Conservation (phyloP, 2,797 vertebrate genomes). For the Coranthus polyacanthus region DNA sequence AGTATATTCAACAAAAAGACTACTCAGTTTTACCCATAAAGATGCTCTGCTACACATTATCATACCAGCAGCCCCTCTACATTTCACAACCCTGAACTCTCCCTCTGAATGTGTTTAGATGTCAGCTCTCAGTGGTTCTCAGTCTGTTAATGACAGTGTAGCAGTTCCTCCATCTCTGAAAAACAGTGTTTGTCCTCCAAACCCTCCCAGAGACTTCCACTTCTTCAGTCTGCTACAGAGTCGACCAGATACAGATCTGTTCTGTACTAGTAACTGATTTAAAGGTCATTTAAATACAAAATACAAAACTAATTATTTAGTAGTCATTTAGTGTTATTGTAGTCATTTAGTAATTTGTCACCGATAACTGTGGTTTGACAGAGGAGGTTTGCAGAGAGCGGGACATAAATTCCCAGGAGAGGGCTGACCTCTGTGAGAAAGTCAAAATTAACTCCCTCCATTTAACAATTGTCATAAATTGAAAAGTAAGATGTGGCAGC, state of each 20-base stretch:
- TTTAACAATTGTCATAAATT: conserved; percentile 44
- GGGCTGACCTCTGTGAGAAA: conserved; percentile 14
- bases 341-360: not conserved
- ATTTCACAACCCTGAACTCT: conserved; percentile 3
- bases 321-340: conserved; percentile 1
- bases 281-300: not conserved
- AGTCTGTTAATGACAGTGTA: conserved; percentile 18
- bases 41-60: conserved; percentile 4
- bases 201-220: not conserved
- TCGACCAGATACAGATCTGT: not conserved
- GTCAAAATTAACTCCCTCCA: conserved; percentile 30
- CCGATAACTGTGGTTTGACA: conserved; percentile 26
- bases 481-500: conserved; percentile 34
- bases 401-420: conserved; percentile 25
- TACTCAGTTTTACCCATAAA: no score
- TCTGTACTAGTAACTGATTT: not conserved
- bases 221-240: not conserved
- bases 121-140: conserved; percentile 22
- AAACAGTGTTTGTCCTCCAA: conserved; percentile 12
- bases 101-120: conserved; percentile 21
- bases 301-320: not conserved
- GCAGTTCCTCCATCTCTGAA: conserved; percentile 14
- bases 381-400: conserved; percentile 9
- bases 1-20: conserved; percentile 22
- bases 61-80: conserved; percentile 8